These are phyloP conservation scores for Platynereis dumerilii DNA, from an alignment of 2,888 invertebrate species.

Conservation along the genomic window DNA sequence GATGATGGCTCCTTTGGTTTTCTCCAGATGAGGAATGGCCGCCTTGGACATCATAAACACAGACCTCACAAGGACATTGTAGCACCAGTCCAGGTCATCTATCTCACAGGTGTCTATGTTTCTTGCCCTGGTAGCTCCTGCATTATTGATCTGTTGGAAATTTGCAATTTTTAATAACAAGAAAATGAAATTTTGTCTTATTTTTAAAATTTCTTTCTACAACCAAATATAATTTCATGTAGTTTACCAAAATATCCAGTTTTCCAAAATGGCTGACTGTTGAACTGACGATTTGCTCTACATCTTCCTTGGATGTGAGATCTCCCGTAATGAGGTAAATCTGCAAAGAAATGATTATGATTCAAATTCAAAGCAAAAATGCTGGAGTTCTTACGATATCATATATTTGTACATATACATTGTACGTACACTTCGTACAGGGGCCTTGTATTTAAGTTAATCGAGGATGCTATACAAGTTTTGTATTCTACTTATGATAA, in stretches of 20 bases:
- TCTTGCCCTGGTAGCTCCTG: conserved; percentile 7
- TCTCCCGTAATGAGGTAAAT: background rate
- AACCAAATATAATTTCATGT: background rate
- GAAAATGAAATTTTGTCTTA: too few relatives aligned
- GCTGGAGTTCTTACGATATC: too few relatives aligned
- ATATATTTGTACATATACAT: too few relatives aligned
- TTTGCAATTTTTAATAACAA: too few relatives aligned
- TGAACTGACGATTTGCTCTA: background rate
- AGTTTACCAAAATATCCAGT: conserved; percentile 10
- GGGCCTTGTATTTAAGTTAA: too few relatives aligned
- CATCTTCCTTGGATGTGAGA: conserved; percentile 12
- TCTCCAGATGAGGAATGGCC: conserved; percentile 14
- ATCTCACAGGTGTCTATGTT: conserved; percentile 11
- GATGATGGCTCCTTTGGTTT: conserved; percentile 16
- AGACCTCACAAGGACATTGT: conserved; percentile 14
- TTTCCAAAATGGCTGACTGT: conserved; percentile 10
- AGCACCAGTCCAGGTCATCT: conserved; percentile 18
- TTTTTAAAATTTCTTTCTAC: too few relatives aligned
- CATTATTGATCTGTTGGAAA: background rate
- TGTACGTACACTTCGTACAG: too few relatives aligned
- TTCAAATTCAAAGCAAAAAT: too few relatives aligned
- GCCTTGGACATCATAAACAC: conserved; percentile 22
- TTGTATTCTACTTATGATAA: too few relatives aligned
- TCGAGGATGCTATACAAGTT: too few relatives aligned
- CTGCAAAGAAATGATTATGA: background rate